Percentiles rank a stretch among this genome's conserved stretches.
These are phyloP conservation scores for Styela clava DNA, from an alignment of 23 tunicate genomes.

Conservation along the genomic window DNA sequence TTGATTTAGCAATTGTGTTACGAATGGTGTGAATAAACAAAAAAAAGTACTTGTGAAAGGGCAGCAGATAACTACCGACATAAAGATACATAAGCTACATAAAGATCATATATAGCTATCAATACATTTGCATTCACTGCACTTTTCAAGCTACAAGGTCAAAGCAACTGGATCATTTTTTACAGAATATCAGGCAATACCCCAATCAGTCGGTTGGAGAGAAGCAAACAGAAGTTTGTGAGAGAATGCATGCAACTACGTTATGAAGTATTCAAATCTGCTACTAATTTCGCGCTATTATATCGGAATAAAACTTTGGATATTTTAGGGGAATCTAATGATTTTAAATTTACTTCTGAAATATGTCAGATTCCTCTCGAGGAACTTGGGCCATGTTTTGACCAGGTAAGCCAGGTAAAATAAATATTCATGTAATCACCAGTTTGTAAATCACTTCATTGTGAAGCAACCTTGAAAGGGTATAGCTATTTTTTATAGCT, in stretches of 20 bases:
- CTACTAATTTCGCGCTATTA: neutral
- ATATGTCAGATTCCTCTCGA: constrained; percentile 19
- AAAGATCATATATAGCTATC: too few relatives aligned
- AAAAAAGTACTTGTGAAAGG: too few relatives aligned
- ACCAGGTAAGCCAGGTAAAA: neutral
- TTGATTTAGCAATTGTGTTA: too few relatives aligned
- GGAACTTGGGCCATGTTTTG: constrained; percentile 21
- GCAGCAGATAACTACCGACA: neutral
- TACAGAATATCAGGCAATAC: constrained; percentile 3
- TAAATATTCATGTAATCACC: neutral
- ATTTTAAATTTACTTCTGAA: neutral
- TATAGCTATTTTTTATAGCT: too few relatives aligned
- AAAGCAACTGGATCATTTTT: neutral
- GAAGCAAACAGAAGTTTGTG: neutral
- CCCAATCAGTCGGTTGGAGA: neutral
- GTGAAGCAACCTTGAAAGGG: too few relatives aligned
- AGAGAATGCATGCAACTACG: constrained; percentile 13
- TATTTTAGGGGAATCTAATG: neutral
- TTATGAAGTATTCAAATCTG: constrained; percentile 4
- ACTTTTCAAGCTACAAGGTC: too few relatives aligned
- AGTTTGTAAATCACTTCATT: too few relatives aligned
- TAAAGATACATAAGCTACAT: neutral
- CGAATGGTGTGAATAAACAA: too few relatives aligned
- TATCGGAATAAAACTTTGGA: neutral
- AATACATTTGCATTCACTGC: too few relatives aligned